A percentile compares a stretch with the other conserved stretches of the same genome.
Evolutionary conservation across 2,113 vertebrate species (phyloP).

Genomic region (Stegostoma tigrinum): DNA sequence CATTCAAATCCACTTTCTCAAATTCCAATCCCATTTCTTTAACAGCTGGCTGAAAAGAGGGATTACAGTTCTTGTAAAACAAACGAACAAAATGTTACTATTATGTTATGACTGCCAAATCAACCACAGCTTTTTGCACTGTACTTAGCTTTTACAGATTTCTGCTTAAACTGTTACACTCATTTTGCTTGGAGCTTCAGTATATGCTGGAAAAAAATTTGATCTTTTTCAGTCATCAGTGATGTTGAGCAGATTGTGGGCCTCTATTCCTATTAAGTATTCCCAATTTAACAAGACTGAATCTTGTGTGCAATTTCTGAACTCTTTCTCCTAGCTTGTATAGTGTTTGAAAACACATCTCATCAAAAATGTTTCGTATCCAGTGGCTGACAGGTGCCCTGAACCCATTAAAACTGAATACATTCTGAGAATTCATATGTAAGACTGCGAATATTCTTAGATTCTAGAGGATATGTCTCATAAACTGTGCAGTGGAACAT

Average conservation of each 20-base stretch:
- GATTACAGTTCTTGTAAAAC: background rate
- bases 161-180: background rate
- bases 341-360: background rate
- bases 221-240: background rate
- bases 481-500: slow-evolving; percentile 16
- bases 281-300: slow-evolving; percentile 12
- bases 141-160: slow-evolving; percentile 13
- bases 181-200: slow-evolving; percentile 14
- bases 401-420: slow-evolving; percentile 29
- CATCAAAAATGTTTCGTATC: slow-evolving; percentile 10
- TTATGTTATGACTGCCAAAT: slow-evolving; percentile 16
- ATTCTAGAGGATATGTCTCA: slow-evolving; percentile 4
- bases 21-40: background rate
- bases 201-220: background rate
- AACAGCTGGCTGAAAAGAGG: background rate
- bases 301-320: slow-evolving; percentile 21
- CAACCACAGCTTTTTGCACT: background rate
- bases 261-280: slow-evolving; percentile 6
- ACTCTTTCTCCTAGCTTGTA: background rate
- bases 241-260: background rate
- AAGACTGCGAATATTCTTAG: slow-evolving; percentile 22
- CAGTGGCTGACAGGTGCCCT: slow-evolving; percentile 28
- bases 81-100: background rate
- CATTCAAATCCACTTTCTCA: background rate
- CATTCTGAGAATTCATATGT: slow-evolving; percentile 29